Evolutionary conservation across 2,113 vertebrate genomes (phyloP).

Genomic region (Apteryx mantelli): DNA sequence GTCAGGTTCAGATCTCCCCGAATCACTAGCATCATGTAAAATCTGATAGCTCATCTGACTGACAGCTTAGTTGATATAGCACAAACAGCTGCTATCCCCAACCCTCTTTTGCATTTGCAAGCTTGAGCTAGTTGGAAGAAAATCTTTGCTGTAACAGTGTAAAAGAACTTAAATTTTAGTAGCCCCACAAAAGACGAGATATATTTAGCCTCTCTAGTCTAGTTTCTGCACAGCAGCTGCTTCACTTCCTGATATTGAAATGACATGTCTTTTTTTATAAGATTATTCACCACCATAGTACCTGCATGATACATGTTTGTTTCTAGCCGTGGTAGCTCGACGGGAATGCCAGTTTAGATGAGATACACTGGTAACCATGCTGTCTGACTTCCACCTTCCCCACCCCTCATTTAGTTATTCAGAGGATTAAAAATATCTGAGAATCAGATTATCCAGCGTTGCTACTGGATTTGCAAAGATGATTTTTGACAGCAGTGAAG

Average conservation of each 20-base stretch:
- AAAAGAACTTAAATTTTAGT: background rate
- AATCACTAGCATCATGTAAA: background rate
- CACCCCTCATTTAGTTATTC: background rate
- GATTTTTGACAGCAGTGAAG: background rate
- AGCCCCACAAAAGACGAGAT: background rate
- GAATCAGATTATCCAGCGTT: background rate
- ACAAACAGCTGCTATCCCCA: background rate
- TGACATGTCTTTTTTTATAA: background rate
- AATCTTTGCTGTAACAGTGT: background rate
- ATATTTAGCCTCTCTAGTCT: background rate
- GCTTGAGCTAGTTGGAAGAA: background rate
- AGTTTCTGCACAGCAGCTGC: background rate
- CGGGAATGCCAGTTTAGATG: background rate
- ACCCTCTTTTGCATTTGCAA: background rate
- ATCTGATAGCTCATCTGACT: background rate
- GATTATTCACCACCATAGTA: background rate
- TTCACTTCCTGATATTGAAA: conserved; percentile 2
- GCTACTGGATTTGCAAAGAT: background rate
- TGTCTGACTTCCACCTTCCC: background rate
- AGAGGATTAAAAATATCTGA: background rate
- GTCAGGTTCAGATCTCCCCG: background rate
- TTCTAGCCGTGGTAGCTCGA: background rate
- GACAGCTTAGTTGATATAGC: background rate
- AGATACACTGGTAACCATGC: background rate
- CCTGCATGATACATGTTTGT: background rate